Evolutionary conservation across 2,888 invertebrate genomes (phyloP), one percentile per base, ranked within the genome.

Genomic region (Andrena marginata): DNA sequence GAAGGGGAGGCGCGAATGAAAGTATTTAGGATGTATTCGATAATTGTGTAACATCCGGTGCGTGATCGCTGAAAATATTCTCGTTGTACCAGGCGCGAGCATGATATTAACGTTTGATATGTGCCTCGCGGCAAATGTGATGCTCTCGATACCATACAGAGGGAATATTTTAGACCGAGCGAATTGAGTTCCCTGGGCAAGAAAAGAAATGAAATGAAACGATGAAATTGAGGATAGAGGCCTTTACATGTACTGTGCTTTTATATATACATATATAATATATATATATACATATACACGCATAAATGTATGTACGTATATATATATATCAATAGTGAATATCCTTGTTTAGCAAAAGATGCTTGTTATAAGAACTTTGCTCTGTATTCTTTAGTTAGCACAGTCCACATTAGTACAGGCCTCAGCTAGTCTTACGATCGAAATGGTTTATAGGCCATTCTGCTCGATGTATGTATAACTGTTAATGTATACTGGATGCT

Each of bases 371-470:
- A 73, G 80, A 84, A 77, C 70, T 79, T 80, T 81, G 80, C 78
- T 77, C 79, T 80, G 64, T 56, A 83, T 77, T 85, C 63, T 84
- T 79, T 79, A 75, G 74, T 74, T 59, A 69, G 86, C 87, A 89
- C 89, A 86, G 89, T 85, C 64, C 80, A 89, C 84, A 84, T 87
- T 87, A 87, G 90, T 90, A 91, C 92, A 92, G 93, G 93, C 93
- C 93, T 93, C 93, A 92, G 91, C 93, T 93, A 93, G 93, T 93
- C 93, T 92, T 92, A 91, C 85, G 91, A 90, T 90, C 90, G 89
- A 91, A 90, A 90, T 92, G 91, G 91, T 89, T 87, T 87, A 85
- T 85, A 42, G 84, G 91, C 91, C 91, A 90, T 90, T 90, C 90
- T 89, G 89, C 91, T 92, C 90, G 91, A 89, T 89, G 86, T 91